phyloP scores from a whole-genome alignment of 2,888 invertebrate genomes.

The Campaea margaritaria region DNA sequence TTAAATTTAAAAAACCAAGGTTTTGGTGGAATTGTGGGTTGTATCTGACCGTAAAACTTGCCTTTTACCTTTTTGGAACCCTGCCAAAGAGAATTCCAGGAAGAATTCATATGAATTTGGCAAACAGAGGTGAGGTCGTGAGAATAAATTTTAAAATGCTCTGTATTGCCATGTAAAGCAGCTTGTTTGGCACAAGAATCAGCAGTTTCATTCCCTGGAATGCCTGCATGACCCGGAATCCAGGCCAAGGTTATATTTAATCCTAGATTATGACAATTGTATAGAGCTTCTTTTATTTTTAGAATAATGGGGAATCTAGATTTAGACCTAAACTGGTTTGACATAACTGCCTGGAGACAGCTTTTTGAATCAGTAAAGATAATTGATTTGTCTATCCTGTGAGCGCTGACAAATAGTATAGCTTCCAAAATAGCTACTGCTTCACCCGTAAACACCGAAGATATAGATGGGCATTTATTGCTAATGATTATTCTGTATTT shows the following conservation, averaged over 20 bases:
- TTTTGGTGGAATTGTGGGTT: background rate
- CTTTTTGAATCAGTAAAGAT: too few relatives aligned
- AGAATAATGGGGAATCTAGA: slow-evolving; percentile 1
- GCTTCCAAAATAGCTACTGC: too few relatives aligned
- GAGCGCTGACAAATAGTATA: too few relatives aligned
- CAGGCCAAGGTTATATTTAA: slow-evolving; percentile 10
- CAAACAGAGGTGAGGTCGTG: too few relatives aligned
- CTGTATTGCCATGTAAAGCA: background rate
- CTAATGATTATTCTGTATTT: too few relatives aligned
- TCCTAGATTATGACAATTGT: background rate
- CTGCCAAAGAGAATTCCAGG: background rate
- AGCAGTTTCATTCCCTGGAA: slow-evolving; percentile 13
- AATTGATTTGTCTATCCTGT: too few relatives aligned
- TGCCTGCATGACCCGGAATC: slow-evolving; percentile 17
- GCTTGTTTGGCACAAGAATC: slow-evolving; percentile 6
- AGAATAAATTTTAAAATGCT: background rate
- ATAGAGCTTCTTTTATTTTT: slow-evolving; percentile 5
- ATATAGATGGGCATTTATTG: too few relatives aligned
- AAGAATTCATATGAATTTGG: too few relatives aligned
- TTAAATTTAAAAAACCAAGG: background rate
- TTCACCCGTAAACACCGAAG: too few relatives aligned
- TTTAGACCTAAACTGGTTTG: slow-evolving; percentile 1
- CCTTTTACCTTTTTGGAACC: background rate
- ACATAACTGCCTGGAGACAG: too few relatives aligned
- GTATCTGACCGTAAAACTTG: background rate